A percentile compares a stretch with the other conserved stretches of the same genome.
Evolutionary conservation across 2,888 invertebrate species (phyloP).

Genomic region (Disparrhopalites patrizii): DNA sequence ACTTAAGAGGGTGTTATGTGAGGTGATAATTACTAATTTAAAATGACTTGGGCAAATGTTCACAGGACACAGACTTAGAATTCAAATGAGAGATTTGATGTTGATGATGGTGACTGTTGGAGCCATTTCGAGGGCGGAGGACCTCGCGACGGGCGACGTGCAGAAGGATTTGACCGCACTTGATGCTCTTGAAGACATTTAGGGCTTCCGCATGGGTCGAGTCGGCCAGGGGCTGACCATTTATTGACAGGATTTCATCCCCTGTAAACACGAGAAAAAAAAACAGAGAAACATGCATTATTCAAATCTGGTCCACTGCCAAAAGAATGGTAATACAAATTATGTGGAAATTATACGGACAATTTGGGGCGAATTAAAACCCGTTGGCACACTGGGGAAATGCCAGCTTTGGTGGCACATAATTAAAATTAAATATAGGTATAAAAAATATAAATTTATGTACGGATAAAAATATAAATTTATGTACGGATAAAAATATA

Average conservation of each 20-base stretch:
- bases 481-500: too few relatives aligned
- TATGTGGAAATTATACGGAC: too few relatives aligned
- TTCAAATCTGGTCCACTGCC: too few relatives aligned
- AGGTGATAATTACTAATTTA: neutral
- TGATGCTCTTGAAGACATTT: conserved; percentile 82
- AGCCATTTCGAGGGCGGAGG: conserved; percentile 12
- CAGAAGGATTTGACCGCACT: conserved; percentile 60
- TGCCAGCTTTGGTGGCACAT: too few relatives aligned
- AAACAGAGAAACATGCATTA: neutral
- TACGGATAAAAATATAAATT: too few relatives aligned
- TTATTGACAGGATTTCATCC: conserved; percentile 86
- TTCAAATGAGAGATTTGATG: conserved; percentile 17
- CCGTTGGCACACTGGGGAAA: too few relatives aligned
- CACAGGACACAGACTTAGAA: conserved; percentile 38
- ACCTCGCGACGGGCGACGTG: conserved; percentile 45
- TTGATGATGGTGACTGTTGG: conserved; percentile 12
- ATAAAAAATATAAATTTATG: too few relatives aligned
- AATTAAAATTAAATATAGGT: too few relatives aligned
- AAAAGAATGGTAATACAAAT: too few relatives aligned
- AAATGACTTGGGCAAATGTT: conserved; percentile 30
- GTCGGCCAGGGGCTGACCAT: conserved; percentile 75
- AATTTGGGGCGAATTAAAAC: too few relatives aligned
- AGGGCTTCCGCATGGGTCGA: conserved; percentile 87
- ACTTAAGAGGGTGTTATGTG: neutral
- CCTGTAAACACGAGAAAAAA: conserved; percentile 55